These are phyloP conservation scores for Diogma glabrata DNA, from an alignment of 2,888 invertebrate species.

Conservation along the genomic window DNA sequence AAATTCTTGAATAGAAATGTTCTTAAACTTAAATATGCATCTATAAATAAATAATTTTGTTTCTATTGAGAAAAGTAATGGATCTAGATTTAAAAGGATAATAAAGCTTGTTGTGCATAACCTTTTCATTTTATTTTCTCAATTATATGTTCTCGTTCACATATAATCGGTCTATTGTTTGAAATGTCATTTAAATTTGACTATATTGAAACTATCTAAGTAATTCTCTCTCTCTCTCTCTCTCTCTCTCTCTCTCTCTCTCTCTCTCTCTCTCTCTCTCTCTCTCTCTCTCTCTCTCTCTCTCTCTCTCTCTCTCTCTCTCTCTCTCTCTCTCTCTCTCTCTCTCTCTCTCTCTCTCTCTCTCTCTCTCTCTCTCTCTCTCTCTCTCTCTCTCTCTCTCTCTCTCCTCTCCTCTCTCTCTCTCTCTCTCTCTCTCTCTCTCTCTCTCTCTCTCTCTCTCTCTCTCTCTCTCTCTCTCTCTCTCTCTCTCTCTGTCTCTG, in stretches of 20 bases:
- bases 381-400: background rate
- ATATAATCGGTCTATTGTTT: no score
- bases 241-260: background rate
- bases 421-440: background rate
- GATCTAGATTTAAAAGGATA: no score
- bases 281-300: background rate
- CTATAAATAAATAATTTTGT: no score
- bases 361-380: background rate
- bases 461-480: background rate
- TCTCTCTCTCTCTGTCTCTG: background rate
- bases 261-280: background rate
- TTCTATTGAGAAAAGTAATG: no score
- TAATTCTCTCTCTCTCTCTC: background rate
- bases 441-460: background rate
- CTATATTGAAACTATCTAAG: no score
- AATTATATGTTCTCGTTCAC: no score
- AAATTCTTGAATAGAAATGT: no score
- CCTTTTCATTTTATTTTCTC: no score
- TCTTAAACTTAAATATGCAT: no score
- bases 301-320: background rate
- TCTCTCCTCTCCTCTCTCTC: background rate
- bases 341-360: background rate
- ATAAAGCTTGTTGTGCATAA: no score
- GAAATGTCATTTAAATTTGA: no score
- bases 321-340: background rate